A percentile compares a stretch with the other conserved stretches of the same genome.
Evolutionary conservation across 1,140 invertebrate genomes (phyloP).

Genomic region (Diachasma alloeum): DNA sequence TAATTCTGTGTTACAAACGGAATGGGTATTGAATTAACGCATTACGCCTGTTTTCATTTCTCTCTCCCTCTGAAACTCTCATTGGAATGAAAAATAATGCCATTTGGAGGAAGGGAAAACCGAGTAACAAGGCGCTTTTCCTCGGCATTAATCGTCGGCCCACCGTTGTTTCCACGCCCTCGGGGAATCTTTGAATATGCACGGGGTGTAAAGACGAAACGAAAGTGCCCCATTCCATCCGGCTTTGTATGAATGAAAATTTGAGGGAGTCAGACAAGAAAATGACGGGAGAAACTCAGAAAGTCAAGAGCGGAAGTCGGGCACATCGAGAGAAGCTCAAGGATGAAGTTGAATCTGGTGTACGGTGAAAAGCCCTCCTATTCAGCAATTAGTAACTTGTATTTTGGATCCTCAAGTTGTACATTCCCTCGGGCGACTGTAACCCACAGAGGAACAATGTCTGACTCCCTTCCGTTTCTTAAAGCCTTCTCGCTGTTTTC

Average conservation of each 20-base stretch:
- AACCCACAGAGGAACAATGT: background rate
- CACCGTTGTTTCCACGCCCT: conserved; percentile 8
- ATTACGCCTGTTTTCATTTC: conserved; percentile 17
- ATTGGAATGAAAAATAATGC: background rate
- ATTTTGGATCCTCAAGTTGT: conserved; percentile 41
- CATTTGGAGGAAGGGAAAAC: background rate
- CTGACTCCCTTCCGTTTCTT: conserved; percentile 16
- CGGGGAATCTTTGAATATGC: conserved; percentile 46
- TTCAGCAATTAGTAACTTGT: conserved; percentile 52
- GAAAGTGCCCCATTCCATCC: background rate
- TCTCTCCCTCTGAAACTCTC: background rate
- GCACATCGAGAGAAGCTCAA: conserved; percentile 22
- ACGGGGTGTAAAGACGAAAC: conserved; percentile 32
- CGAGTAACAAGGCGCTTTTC: too few relatives aligned
- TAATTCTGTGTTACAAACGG: conserved; percentile 10
- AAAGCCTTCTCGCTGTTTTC: too few relatives aligned
- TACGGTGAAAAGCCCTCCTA: conserved; percentile 20
- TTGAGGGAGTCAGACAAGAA: background rate
- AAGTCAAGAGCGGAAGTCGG: conserved; percentile 26
- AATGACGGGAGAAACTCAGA: conserved; percentile 17
- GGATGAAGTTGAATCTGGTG: conserved; percentile 40
- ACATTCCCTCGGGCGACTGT: conserved; percentile 32
- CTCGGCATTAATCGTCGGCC: background rate
- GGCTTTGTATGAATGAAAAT: background rate
- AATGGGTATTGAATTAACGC: conserved; percentile 22